Base-by-base conservation (phyloP, 2,888 invertebrate genomes). In the Acleris sparsana region DNA sequence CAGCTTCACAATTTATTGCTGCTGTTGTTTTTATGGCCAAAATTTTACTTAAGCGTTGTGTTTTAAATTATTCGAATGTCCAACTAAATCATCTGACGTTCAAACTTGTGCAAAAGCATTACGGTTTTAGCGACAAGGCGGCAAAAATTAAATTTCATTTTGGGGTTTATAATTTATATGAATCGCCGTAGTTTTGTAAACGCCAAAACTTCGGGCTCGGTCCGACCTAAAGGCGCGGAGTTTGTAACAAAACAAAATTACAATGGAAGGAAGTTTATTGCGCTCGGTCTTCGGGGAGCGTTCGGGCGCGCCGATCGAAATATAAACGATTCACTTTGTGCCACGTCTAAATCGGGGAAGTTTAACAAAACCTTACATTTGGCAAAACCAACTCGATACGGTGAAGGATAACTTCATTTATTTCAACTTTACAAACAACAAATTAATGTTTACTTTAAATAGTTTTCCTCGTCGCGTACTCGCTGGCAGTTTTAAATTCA, bases 161-260 rank as follows among this genome's bases (percentile, higher is more conserved):
- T 80, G 79, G 78, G 76, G 79, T 77, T 80, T 78, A 82, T 80
- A 79, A 86, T 87, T 86, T 85, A 86, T 85, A 82, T 75, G 80
- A 82, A 84, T 81, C 80, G 83, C 80, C 79, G 80, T 75, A 76
- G 72, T 85, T 77, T 80, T 80, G 82, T 73, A 79, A 88, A 85
- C 80, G 84, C 78, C 76, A 71, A 80, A 87, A 87, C 81, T 88
- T 87, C 81, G 66, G 73, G 79, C 76, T 79, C 73, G 73, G 74
- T 78, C 77, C 77, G 76, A 77, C 75, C 76, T 78, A 78, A 78
- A 80, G 79, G 77, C 79, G 78, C 65, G 71, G 83, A 87, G 78
- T 86, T 86, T 79, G 78, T 77, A 79, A 75, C 79, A 75, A 85
- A 88, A 89, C 85, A 86, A 86, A 86, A 88, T 88, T 88, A 86